Evolutionary conservation across 2,888 invertebrate species (phyloP).

Genomic region (Druceiella hillmani): DNA sequence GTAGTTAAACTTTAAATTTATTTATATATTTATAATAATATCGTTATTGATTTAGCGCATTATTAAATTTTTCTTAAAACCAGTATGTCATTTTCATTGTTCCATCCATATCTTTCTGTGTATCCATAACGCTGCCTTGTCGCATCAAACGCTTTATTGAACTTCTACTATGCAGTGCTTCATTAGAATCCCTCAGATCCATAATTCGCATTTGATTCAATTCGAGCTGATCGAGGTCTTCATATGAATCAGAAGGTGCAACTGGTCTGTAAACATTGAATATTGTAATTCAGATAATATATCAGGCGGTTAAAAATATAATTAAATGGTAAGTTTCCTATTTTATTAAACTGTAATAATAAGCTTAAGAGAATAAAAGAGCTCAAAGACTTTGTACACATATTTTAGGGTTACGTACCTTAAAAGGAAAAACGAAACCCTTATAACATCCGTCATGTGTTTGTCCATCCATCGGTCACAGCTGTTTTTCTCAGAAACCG

Average conservation of each 20-base stretch:
- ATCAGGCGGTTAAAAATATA: too few species aligned
- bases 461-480: too few species aligned
- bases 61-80: conserved; percentile 52
- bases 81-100: conserved; percentile 83
- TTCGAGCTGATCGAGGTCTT: conserved; percentile 63
- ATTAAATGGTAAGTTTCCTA: too few species aligned
- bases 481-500: too few species aligned
- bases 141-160: conserved; percentile 68
- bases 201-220: conserved; percentile 35
- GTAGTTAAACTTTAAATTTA: background rate
- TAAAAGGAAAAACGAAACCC: too few species aligned
- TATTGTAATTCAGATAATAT: conserved; percentile 9
- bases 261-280: conserved; percentile 43
- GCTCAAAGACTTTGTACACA: too few species aligned
- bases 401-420: too few species aligned
- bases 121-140: conserved; percentile 77
- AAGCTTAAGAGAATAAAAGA: background rate
- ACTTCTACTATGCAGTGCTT: conserved; percentile 31
- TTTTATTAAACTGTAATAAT: background rate
- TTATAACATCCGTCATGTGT: too few species aligned
- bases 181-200: conserved; percentile 33
- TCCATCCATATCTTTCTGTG: conserved; percentile 72
- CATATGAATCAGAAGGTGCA: conserved; percentile 58
- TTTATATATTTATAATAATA: background rate
- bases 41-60: background rate